Conservation (phyloP, 2,888 invertebrate genomes). For the Helobdella robusta region DNA sequence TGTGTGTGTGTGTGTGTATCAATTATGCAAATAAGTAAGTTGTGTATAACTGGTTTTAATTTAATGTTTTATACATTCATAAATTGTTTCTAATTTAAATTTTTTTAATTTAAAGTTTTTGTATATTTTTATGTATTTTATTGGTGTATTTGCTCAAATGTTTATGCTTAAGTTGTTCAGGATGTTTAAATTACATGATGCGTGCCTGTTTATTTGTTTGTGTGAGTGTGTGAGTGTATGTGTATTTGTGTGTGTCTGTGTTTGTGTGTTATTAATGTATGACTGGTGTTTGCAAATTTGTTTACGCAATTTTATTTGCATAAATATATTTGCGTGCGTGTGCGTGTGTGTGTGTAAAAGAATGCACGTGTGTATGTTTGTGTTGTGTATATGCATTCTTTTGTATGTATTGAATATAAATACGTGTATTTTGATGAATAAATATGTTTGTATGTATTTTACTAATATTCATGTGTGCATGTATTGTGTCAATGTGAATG, state of each 20-base stretch:
- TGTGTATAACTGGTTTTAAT: background rate
- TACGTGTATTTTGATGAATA: no score
- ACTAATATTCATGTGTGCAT: conserved; percentile 1
- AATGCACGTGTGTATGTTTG: background rate
- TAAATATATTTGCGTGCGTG: background rate
- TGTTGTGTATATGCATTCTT: background rate
- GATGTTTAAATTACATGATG: no score
- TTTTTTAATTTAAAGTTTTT: no score
- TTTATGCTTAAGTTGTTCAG: no score
- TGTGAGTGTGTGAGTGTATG: background rate
- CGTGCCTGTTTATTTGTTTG: no score
- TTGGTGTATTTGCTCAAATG: no score
- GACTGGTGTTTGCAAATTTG: no score
- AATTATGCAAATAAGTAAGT: conserved; percentile 10
- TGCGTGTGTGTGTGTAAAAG: background rate
- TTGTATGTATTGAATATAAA: background rate
- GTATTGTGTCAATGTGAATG: background rate
- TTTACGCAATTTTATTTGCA: background rate
- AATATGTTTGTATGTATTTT: conserved; percentile 6
- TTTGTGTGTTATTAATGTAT: no score
- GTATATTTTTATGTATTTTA: no score
- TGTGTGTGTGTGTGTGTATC: conserved; percentile 23
- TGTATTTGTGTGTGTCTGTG: background rate
- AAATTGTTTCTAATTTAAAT: no score
- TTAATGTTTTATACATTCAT: no score